Percentiles rank a stretch among this genome's conserved stretches.
These are phyloP conservation scores for Acromyrmex heyeri DNA, from an alignment of 1,140 invertebrate species.

Conservation along the genomic window DNA sequence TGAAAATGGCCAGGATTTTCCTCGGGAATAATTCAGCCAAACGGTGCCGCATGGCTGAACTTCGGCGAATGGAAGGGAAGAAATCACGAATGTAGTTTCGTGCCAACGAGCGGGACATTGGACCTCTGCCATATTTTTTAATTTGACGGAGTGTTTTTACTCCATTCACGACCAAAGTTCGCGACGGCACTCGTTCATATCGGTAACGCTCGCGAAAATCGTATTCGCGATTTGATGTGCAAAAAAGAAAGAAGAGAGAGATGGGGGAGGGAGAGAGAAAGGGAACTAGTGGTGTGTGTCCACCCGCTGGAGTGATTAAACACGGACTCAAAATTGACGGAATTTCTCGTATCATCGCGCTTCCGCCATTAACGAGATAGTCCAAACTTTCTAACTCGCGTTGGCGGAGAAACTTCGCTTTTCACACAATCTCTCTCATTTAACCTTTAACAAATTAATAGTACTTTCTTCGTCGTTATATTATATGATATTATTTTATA, in stretches of 20 bases:
- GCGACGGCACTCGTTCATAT: constrained; percentile 46
- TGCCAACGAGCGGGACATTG: constrained; percentile 63
- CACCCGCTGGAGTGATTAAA: constrained; percentile 30
- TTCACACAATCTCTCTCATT: constrained; percentile 44
- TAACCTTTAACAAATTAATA: constrained; percentile 53
- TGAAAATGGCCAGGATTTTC: constrained; percentile 64
- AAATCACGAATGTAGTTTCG: constrained; percentile 62
- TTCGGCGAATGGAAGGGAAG: constrained; percentile 57
- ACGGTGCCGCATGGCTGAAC: constrained; percentile 46
- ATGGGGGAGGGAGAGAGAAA: neutral
- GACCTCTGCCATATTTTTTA: constrained; percentile 75
- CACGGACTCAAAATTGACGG: constrained; percentile 35
- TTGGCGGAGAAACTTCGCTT: constrained; percentile 28
- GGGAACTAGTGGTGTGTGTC: neutral
- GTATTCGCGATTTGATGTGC: neutral
- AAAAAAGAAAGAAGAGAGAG: constrained; percentile 10
- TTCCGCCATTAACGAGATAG: constrained; percentile 49
- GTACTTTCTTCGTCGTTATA: constrained; percentile 9
- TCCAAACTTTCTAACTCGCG: constrained; percentile 34
- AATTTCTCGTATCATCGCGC: constrained; percentile 54
- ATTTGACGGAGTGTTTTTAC: constrained; percentile 73
- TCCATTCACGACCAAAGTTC: constrained; percentile 59
- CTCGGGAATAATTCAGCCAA: constrained; percentile 64
- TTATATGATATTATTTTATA: neutral
- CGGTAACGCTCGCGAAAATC: constrained; percentile 41